Base-by-base conservation (phyloP, 2,797 vertebrate species). In the Macrochelys suwanniensis region DNA sequence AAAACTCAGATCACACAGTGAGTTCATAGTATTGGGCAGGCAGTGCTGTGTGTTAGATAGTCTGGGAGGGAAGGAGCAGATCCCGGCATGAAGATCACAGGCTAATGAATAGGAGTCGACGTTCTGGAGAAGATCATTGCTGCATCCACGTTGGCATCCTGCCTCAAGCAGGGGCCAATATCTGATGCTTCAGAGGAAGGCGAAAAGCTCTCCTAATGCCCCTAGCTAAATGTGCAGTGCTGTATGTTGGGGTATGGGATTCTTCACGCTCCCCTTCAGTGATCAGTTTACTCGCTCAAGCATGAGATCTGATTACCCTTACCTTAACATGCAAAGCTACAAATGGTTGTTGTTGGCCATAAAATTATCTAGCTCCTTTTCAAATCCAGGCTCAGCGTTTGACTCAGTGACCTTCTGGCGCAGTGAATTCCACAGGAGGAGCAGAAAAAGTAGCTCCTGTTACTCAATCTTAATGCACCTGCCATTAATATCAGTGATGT, bases 281-380 rank as follows among this genome's bases (percentile, higher is more conserved):
- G 26, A 83, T 23, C 3, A 0, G 56, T 5, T 1, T 13, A 84
- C 25, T 96, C 90, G 93, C 83, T 90, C 86, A 93, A 94, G 94
- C 96, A 26, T 91, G 96, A 95, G 95, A 94, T 96, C 94, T 88
- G 74, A 80, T 97, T 95, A 87, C 88, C 54, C 74, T 91, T 7
- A 1, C 82, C 56, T 51, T 16, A 71, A 87, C 2, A 0, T 51
- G 28, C 7, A 74, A 23, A 89, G 94, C 94, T 17, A 57, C 79
- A 54, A 26, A 59, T 80, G 54, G 57, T 37, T 85, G 68, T 45
- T 26, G 77, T 0, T 1, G 91, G 65, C 47, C 2, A 2, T 31
- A 23, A 90, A 33, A 53, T 51, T 42, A 57, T 54, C 85, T 81
- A 65, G 26, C 59, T 86, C 85, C 79, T 91, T 77, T 83, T 2